These are phyloP conservation scores for Hyperopisus bebe DNA, from an alignment of 2,113 vertebrate genomes.

Conservation along the genomic window DNA sequence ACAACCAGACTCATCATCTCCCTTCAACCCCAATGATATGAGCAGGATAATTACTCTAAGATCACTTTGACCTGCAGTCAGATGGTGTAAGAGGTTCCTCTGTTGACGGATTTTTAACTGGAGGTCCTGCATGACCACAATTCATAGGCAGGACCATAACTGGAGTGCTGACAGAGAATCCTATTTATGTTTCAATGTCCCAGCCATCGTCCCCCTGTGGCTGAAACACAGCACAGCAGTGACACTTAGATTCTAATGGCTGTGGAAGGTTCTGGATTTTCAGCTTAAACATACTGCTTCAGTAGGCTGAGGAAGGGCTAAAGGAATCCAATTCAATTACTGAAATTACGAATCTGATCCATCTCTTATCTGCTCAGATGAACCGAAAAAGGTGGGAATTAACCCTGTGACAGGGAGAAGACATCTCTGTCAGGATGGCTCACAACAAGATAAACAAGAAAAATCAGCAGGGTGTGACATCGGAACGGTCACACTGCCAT, in stretches of 20 bases:
- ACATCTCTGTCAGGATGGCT: not conserved
- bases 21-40: not conserved
- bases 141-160: not conserved
- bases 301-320: not conserved
- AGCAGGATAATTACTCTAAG: not conserved
- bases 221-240: not conserved
- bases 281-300: not conserved
- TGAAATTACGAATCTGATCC: not conserved
- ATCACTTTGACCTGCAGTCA: not conserved
- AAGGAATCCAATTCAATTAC: not conserved
- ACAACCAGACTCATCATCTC: not conserved
- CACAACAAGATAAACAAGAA: not conserved
- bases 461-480: not conserved
- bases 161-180: not conserved
- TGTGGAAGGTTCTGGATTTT: not conserved
- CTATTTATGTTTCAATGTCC: not conserved
- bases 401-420: not conserved
- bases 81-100: not conserved
- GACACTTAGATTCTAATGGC: not conserved
- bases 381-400: not conserved
- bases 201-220: not conserved
- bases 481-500: not conserved
- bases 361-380: slow-evolving; percentile 1
- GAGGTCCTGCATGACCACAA: not conserved
- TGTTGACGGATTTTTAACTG: not conserved